A percentile compares a stretch with the other conserved stretches of the same genome.
Conservation (phyloP, 2,797 vertebrate genomes). For the Sebastes ruberrimus region DNA sequence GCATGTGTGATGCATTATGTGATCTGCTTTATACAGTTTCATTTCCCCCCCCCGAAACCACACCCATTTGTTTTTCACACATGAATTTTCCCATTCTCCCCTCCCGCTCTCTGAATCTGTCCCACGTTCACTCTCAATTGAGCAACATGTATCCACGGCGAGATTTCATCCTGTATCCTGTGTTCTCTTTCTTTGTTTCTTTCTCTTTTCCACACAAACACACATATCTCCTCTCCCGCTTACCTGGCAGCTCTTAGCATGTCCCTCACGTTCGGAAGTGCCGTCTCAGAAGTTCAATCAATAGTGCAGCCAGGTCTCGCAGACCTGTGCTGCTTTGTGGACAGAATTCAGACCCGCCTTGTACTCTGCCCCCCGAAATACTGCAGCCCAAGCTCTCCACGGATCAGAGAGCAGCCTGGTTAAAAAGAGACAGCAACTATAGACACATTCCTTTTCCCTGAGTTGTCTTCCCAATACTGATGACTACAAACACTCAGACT, state of each 20-base stretch:
- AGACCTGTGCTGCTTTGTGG: constrained; percentile 63
- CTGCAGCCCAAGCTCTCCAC: constrained; percentile 53
- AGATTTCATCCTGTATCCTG: constrained; percentile 10
- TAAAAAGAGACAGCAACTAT: constrained; percentile 33
- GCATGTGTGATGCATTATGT: constrained; percentile 30
- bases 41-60: constrained; percentile 2
- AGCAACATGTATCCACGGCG: constrained; percentile 20
- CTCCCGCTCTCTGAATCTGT: background rate
- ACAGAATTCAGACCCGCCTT: constrained; percentile 62
- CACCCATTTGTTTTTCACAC: constrained; percentile 16
- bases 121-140: background rate
- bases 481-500: background rate
- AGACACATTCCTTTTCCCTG: constrained; percentile 7
- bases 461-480: background rate
- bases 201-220: background rate
- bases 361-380: constrained; percentile 52
- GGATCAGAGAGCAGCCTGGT: constrained; percentile 60
- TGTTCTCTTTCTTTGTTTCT: constrained; percentile 7
- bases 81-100: background rate
- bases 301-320: constrained; percentile 67
- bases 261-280: constrained; percentile 65
- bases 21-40: constrained; percentile 26
- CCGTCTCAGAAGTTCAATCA: constrained; percentile 69
- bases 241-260: constrained; percentile 57
- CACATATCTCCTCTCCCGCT: constrained; percentile 2